These are phyloP conservation scores for Manduca sexta DNA, from an alignment of 1,140 invertebrate genomes.

Conservation along the genomic window DNA sequence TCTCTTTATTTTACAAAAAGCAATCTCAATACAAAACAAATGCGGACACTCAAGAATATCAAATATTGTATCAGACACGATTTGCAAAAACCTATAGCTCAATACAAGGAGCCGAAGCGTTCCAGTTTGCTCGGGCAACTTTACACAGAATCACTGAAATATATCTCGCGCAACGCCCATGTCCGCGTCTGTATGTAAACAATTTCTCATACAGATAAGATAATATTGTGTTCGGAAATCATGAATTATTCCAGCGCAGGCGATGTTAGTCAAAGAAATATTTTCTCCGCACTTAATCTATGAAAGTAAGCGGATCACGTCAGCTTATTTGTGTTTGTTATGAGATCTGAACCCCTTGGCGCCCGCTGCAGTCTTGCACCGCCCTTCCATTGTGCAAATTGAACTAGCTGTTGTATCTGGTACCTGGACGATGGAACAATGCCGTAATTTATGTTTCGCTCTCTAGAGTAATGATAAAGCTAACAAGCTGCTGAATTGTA, in stretches of 20 bases:
- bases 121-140: slow-evolving; percentile 16
- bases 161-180: slow-evolving; percentile 19
- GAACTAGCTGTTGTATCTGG: slow-evolving; percentile 15
- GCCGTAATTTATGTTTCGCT: slow-evolving; percentile 29
- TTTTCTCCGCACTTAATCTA: slow-evolving; percentile 59
- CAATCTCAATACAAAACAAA: background rate
- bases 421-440: slow-evolving; percentile 24
- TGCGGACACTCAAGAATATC: background rate
- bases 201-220: slow-evolving; percentile 58
- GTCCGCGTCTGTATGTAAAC: slow-evolving; percentile 33
- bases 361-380: slow-evolving; percentile 38
- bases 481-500: slow-evolving; percentile 30
- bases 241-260: slow-evolving; percentile 26
- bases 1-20: too few species aligned
- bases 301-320: slow-evolving; percentile 66
- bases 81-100: slow-evolving; percentile 15
- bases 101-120: slow-evolving; percentile 12
- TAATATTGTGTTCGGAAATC: slow-evolving; percentile 34
- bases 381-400: slow-evolving; percentile 31
- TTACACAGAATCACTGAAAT: slow-evolving; percentile 25
- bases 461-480: slow-evolving; percentile 31
- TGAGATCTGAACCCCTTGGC: slow-evolving; percentile 47
- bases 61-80: slow-evolving; percentile 4
- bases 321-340: slow-evolving; percentile 69
- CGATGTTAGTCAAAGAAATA: slow-evolving; percentile 33